Conservation (phyloP, 1,140 invertebrate genomes). For the Drosophila truncata region DNA sequence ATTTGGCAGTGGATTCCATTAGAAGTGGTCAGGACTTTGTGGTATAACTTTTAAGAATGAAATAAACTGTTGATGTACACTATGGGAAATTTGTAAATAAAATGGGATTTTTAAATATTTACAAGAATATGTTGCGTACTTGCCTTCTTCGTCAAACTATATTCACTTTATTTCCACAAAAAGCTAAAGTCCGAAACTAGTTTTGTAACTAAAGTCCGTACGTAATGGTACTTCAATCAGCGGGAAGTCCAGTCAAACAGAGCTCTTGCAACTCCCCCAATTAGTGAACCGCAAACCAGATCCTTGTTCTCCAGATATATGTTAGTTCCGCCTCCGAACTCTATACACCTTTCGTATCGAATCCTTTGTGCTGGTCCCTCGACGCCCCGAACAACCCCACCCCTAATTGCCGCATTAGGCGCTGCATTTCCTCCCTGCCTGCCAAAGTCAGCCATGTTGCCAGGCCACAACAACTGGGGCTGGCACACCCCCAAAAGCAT, state of each 20-base stretch:
- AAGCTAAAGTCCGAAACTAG: neutral
- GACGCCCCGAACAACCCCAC: neutral
- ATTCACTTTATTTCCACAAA: too few relatives aligned
- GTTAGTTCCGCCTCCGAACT: constrained; percentile 9
- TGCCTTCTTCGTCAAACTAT: too few relatives aligned
- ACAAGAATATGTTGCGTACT: too few relatives aligned
- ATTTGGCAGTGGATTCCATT: constrained; percentile 8
- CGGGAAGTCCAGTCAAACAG: constrained; percentile 1
- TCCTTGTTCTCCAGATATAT: constrained; percentile 11
- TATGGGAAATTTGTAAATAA: neutral
- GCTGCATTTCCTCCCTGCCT: constrained; percentile 52
- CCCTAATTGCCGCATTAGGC: constrained; percentile 69
- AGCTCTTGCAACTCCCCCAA: constrained; percentile 8
- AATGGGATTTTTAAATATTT: neutral
- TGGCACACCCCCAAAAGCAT: constrained; percentile 10
- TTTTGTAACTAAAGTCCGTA: neutral
- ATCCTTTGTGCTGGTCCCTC: constrained; percentile 6
- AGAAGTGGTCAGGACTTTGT: constrained; percentile 2
- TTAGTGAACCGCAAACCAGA: constrained; percentile 5
- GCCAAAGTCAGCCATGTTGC: constrained; percentile 54
- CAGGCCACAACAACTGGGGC: constrained; percentile 30
- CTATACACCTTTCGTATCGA: constrained; percentile 16
- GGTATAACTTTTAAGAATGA: neutral
- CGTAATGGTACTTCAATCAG: constrained; percentile 4
- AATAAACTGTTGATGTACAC: neutral